These are phyloP conservation scores for Ostrea edulis DNA, from an alignment of 1,140 invertebrate species.

Conservation along the genomic window DNA sequence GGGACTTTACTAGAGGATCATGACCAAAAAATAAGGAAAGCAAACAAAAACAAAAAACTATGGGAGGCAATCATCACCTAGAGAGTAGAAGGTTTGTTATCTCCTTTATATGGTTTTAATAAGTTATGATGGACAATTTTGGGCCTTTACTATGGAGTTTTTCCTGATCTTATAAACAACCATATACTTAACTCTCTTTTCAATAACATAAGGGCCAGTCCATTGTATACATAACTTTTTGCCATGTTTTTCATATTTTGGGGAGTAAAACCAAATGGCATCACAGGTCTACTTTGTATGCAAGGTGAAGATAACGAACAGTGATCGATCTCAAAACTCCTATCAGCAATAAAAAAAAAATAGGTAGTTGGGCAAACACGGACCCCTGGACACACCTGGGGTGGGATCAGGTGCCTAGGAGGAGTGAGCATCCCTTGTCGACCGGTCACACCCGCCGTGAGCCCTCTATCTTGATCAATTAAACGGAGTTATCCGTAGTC, in stretches of 20 bases:
- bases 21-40: not conserved
- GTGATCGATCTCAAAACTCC: too few relatives aligned
- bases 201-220: conserved; percentile 15
- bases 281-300: conserved; percentile 25
- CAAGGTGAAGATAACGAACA: too few relatives aligned
- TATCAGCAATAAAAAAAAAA: too few relatives aligned
- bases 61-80: conserved; percentile 7
- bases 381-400: too few relatives aligned
- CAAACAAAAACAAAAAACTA: not conserved
- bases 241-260: not conserved
- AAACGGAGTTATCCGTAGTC: too few relatives aligned
- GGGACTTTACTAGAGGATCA: not conserved
- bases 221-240: not conserved
- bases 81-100: not conserved
- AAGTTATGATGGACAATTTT: conserved; percentile 49
- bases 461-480: too few relatives aligned
- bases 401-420: too few relatives aligned
- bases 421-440: too few relatives aligned
- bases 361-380: too few relatives aligned
- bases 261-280: conserved; percentile 28
- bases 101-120: conserved; percentile 40
- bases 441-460: too few relatives aligned
- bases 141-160: not conserved
- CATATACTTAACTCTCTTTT: not conserved
- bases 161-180: conserved; percentile 19